Conservation (phyloP, 2,113 vertebrate species). For the Saguinus imperator region DNA sequence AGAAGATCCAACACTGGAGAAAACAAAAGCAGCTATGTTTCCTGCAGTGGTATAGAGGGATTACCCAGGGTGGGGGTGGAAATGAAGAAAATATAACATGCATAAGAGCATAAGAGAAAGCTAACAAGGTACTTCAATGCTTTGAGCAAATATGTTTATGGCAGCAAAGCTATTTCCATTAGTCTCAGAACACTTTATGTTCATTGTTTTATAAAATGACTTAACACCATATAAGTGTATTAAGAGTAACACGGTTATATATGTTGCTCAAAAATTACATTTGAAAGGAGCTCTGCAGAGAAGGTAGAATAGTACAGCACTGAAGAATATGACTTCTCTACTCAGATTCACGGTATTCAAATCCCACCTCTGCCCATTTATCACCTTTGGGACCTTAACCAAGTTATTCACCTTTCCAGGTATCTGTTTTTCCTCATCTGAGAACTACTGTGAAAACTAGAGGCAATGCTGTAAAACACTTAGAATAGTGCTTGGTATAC, state of each 20-base stretch:
- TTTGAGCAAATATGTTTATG: constrained; percentile 29
- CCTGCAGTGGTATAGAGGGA: neutral
- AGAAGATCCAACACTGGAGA: neutral
- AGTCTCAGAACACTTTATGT: neutral
- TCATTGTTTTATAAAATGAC: constrained; percentile 37
- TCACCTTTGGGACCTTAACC: neutral
- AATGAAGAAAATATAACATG: neutral
- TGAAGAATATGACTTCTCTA: neutral
- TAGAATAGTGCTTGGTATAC: neutral
- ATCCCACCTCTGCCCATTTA: neutral
- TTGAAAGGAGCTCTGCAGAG: neutral
- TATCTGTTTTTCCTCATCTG: neutral
- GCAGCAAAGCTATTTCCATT: constrained; percentile 26
- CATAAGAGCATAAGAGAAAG: neutral
- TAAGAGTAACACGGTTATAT: neutral
- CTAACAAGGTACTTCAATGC: neutral
- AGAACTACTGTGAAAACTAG: neutral
- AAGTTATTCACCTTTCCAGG: constrained; percentile 26
- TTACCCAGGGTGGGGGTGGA: neutral
- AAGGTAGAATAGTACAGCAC: neutral
- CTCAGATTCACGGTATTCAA: neutral
- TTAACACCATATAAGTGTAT: neutral
- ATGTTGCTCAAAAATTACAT: constrained; percentile 25
- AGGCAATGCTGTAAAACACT: neutral
- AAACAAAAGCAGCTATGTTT: neutral